Conservation (phyloP, 2,888 invertebrate genomes). For the Ectobius pallidus region DNA sequence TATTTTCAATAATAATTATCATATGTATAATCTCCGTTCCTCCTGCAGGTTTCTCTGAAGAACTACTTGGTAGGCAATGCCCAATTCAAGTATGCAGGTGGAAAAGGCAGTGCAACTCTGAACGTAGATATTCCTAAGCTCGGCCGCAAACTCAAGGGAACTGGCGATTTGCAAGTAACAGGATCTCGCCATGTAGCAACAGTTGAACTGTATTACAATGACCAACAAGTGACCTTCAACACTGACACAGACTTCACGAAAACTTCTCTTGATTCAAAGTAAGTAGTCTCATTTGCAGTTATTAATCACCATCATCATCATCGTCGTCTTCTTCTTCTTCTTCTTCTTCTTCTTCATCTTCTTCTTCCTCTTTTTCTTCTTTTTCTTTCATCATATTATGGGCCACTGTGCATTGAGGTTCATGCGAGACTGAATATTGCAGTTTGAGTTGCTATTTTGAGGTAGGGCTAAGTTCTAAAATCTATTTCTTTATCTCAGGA, state of each 20-base stretch:
- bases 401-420: too few species aligned
- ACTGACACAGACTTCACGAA: slow-evolving; percentile 65
- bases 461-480: too few species aligned
- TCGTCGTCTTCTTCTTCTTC: too few species aligned
- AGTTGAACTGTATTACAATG: slow-evolving; percentile 68
- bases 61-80: slow-evolving; percentile 67
- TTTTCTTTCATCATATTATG: too few species aligned
- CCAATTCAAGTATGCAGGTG: slow-evolving; percentile 66
- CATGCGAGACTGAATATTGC: too few species aligned
- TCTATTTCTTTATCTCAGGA: too few species aligned
- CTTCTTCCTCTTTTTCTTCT: too few species aligned
- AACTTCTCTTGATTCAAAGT: slow-evolving; percentile 67
- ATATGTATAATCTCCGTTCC: not conserved
- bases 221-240: slow-evolving; percentile 68
- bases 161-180: slow-evolving; percentile 64
- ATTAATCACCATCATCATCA: too few species aligned
- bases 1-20: too few species aligned
- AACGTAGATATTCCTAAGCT: slow-evolving; percentile 54
- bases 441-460: too few species aligned
- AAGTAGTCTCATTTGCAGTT: too few species aligned
- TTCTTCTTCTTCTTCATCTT: too few species aligned
- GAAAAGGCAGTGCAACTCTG: slow-evolving; percentile 60
- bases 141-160: slow-evolving; percentile 56
- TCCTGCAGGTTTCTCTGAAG: slow-evolving; percentile 56
- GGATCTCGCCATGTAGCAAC: slow-evolving; percentile 67